A percentile compares a stretch with the other conserved stretches of the same genome.
Conservation (phyloP, 1,140 invertebrate species). For the Nasonia vitripennis region DNA sequence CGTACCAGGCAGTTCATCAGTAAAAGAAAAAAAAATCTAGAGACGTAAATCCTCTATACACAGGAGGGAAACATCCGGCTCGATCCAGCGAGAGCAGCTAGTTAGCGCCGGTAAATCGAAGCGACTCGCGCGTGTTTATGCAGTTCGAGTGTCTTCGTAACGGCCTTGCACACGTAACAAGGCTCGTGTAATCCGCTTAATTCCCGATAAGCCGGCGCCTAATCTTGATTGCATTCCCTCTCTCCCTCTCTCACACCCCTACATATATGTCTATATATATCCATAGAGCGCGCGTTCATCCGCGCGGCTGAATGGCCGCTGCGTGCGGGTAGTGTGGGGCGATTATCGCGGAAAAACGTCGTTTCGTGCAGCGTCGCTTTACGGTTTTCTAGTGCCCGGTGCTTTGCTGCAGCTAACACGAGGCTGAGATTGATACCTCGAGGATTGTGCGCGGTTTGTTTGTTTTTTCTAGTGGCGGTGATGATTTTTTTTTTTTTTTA, state of each 20-base stretch:
- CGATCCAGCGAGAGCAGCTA: background rate
- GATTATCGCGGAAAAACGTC: constrained; percentile 22
- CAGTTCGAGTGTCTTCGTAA: constrained; percentile 50
- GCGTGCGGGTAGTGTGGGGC: background rate
- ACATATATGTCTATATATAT: background rate
- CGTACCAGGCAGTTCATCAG: too few species aligned
- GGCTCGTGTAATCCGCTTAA: constrained; percentile 55
- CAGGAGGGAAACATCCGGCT: background rate
- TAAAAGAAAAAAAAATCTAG: too few species aligned
- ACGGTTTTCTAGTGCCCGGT: background rate
- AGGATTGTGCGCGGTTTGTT: too few species aligned
- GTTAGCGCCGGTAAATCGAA: constrained; percentile 38
- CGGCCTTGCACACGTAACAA: constrained; percentile 44
- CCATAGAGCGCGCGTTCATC: background rate
- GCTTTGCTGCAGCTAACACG: background rate
- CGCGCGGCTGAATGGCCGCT: background rate
- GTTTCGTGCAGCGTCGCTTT: background rate
- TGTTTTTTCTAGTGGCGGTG: too few species aligned
- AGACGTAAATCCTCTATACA: background rate
- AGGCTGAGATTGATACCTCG: background rate
- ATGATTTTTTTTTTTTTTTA: too few species aligned
- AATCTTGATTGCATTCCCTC: constrained; percentile 41
- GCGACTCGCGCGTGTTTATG: constrained; percentile 46
- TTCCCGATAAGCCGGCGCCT: constrained; percentile 53
- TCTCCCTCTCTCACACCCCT: background rate